These are phyloP conservation scores for Cardiocondyla obscurior DNA, from an alignment of 1,140 invertebrate genomes.

Conservation along the genomic window DNA sequence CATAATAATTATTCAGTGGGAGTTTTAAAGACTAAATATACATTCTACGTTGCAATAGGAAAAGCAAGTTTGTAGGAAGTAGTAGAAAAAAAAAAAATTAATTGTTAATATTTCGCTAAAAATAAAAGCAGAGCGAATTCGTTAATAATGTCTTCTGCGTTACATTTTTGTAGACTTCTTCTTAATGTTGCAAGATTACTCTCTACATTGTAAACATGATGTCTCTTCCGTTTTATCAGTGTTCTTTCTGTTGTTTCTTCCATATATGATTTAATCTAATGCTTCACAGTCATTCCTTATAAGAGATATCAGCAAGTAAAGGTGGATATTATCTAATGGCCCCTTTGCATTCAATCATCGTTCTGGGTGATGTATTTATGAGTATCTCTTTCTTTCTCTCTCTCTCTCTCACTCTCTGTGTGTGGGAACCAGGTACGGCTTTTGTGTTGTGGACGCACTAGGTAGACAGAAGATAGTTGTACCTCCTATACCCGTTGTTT, in stretches of 20 bases:
- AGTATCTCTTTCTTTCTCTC: constrained; percentile 1
- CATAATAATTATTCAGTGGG: neutral
- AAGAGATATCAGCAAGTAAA: neutral
- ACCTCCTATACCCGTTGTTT: constrained; percentile 34
- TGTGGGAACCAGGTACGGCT: constrained; percentile 83
- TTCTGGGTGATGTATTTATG: constrained; percentile 46
- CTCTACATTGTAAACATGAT: neutral
- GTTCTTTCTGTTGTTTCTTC: constrained; percentile 45
- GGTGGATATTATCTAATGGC: constrained; percentile 24
- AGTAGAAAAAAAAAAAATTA: neutral
- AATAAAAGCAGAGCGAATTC: neutral
- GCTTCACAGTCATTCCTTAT: constrained; percentile 5
- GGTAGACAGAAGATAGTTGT: constrained; percentile 50
- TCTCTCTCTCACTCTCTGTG: constrained; percentile 22
- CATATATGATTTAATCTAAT: neutral
- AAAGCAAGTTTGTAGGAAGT: neutral
- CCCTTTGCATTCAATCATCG: constrained; percentile 34
- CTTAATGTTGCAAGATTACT: neutral
- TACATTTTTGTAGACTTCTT: neutral
- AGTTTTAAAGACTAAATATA: neutral
- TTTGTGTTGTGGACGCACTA: constrained; percentile 64
- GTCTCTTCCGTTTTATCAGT: constrained; percentile 33
- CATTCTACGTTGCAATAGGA: neutral
- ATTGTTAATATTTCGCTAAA: constrained; percentile 19
- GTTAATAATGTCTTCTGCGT: neutral